Conservation (phyloP, 2,797 vertebrate genomes). For the Bothrops alternatus region DNA sequence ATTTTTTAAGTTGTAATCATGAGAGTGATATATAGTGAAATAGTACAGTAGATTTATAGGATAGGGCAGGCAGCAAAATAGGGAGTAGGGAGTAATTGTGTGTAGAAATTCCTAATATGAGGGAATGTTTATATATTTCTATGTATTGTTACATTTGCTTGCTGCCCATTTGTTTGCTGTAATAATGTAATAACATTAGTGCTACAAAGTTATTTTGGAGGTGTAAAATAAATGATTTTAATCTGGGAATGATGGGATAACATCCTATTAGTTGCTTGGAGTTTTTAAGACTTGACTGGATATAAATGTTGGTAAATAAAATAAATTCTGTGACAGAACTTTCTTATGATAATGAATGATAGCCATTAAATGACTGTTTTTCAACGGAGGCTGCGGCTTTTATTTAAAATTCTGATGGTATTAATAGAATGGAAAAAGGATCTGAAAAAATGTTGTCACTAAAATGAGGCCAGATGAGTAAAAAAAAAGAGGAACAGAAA, state of each 20-base stretch:
- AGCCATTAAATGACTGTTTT: not conserved
- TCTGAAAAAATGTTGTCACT: not conserved
- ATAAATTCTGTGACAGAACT: not conserved
- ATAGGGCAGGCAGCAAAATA: too few species aligned
- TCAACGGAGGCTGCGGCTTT: not conserved
- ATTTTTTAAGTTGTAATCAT: not conserved
- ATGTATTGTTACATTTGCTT: not conserved
- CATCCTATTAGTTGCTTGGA: not conserved
- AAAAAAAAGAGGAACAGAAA: slow-evolving; percentile 13
- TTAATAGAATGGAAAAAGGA: not conserved
- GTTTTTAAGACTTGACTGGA: not conserved
- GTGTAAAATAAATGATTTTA: not conserved
- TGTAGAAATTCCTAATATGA: not conserved
- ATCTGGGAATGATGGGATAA: not conserved
- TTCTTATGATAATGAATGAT: not conserved
- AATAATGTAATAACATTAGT: not conserved
- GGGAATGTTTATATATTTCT: not conserved
- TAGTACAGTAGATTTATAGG: not conserved
- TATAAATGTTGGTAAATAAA: not conserved
- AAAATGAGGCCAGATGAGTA: not conserved
- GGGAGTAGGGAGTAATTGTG: not conserved
- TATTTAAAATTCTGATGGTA: not conserved
- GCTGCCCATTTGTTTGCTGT: not conserved
- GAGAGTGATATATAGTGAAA: not conserved
- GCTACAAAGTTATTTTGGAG: not conserved